phyloP scores from a whole-genome alignment of 2,797 vertebrate species.

The Phataginus tricuspis region DNA sequence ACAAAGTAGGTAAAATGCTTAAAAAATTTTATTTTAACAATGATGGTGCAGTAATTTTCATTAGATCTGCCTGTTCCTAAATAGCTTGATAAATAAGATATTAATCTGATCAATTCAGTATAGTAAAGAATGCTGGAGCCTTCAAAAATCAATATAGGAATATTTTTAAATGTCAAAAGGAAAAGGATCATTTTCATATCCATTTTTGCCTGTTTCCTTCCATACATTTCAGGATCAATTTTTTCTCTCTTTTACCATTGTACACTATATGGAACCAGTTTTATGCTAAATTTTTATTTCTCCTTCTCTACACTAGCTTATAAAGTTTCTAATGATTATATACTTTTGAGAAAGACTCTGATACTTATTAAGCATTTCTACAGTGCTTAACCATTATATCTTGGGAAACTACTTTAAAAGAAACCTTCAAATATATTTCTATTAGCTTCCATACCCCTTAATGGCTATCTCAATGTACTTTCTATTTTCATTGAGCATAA shows the following conservation, averaged over 20 bases:
- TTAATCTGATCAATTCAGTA: constrained; percentile 83
- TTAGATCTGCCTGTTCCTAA: constrained; percentile 84
- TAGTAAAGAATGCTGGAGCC: constrained; percentile 84
- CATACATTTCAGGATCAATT: constrained; percentile 76
- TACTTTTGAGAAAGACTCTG: constrained; percentile 55
- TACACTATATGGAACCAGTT: constrained; percentile 64
- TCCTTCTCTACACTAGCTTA: constrained; percentile 5
- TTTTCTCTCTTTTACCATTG: constrained; percentile 72
- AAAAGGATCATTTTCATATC: constrained; percentile 84
- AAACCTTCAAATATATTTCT: constrained; percentile 32
- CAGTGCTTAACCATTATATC: constrained; percentile 35
- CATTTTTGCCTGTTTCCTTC: constrained; percentile 84
- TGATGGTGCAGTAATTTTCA: constrained; percentile 85
- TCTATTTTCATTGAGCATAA: not conserved
- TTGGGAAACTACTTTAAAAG: not conserved
- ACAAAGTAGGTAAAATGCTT: constrained; percentile 66
- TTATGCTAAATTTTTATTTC: constrained; percentile 67
- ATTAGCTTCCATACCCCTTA: constrained; percentile 27
- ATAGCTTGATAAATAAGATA: constrained; percentile 87
- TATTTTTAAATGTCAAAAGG: constrained; percentile 88
- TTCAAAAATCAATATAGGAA: constrained; percentile 87
- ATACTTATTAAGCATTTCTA: constrained; percentile 69
- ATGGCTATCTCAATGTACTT: not conserved
- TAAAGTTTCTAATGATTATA: constrained; percentile 51
- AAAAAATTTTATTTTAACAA: constrained; percentile 83